These are phyloP conservation scores for Neofelis nebulosa DNA, from an alignment of 2,113 vertebrate species.

Conservation along the genomic window DNA sequence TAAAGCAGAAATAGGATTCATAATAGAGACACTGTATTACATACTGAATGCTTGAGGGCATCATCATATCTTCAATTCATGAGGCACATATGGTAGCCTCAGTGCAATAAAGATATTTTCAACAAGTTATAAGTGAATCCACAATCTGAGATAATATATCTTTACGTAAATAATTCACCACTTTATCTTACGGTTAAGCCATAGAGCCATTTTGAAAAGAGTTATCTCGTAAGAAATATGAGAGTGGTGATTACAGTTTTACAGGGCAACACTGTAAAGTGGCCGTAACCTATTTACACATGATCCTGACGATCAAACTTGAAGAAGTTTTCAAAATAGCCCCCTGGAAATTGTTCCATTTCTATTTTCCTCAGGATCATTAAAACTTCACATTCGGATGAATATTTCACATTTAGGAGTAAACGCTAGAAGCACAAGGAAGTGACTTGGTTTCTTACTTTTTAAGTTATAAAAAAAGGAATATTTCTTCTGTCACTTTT, in stretches of 20 bases:
- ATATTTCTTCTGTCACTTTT: neutral
- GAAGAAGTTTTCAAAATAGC: neutral
- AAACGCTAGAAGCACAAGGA: neutral
- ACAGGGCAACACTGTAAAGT: neutral
- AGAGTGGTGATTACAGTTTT: neutral
- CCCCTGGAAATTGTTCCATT: neutral
- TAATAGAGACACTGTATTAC: neutral
- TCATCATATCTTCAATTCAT: neutral
- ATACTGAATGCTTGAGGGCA: neutral
- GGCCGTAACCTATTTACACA: neutral
- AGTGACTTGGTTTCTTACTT: neutral
- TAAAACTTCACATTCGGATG: neutral
- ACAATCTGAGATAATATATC: conserved; percentile 33
- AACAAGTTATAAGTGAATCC: conserved; percentile 40
- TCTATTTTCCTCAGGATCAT: neutral
- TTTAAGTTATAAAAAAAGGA: conserved; percentile 2
- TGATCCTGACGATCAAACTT: neutral
- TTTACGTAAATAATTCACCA: conserved; percentile 45
- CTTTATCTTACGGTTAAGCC: conserved; percentile 16
- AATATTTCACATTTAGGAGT: neutral
- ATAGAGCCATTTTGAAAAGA: conserved; percentile 3
- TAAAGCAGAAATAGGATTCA: neutral
- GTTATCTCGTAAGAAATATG: neutral
- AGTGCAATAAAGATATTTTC: neutral
- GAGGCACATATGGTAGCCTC: neutral